A percentile compares a stretch with the other conserved stretches of the same genome.
Conservation (phyloP, 2,797 vertebrate species). For the Chelidonichthys spinosus region DNA sequence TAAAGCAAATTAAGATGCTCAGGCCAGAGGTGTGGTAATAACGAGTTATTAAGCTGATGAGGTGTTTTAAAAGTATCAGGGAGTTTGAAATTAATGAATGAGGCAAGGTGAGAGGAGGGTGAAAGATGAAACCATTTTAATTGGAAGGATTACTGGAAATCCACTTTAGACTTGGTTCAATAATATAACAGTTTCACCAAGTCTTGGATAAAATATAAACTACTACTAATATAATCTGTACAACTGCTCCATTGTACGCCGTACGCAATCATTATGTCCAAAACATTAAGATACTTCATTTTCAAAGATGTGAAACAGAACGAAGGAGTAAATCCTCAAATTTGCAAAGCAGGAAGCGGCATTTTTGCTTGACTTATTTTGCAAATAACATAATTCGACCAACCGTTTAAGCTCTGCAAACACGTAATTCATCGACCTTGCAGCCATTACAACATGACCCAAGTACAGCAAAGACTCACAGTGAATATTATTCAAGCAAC, state of each 20-base stretch:
- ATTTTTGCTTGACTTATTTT: background rate
- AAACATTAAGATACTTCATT: fast-evolving
- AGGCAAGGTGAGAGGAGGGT: background rate
- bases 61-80: slow-evolving; percentile 16
- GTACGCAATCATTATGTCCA: background rate
- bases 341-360: background rate
- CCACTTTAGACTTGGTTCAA: slow-evolving; percentile 20
- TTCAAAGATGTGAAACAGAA: background rate
- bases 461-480: slow-evolving; percentile 5
- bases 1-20: background rate
- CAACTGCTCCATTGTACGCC: background rate
- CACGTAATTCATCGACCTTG: background rate
- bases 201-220: slow-evolving; percentile 31
- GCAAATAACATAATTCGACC: background rate
- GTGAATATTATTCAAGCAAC: slow-evolving; percentile 9
- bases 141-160: slow-evolving; percentile 42
- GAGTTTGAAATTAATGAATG: slow-evolving; percentile 3
- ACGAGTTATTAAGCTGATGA: background rate
- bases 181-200: slow-evolving; percentile 35
- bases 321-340: background rate
- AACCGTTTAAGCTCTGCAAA: background rate
- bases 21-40: background rate
- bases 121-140: slow-evolving; percentile 18
- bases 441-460: background rate
- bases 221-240: background rate